Base-by-base conservation (phyloP, 2,113 vertebrate species). In the Alces alces region DNA sequence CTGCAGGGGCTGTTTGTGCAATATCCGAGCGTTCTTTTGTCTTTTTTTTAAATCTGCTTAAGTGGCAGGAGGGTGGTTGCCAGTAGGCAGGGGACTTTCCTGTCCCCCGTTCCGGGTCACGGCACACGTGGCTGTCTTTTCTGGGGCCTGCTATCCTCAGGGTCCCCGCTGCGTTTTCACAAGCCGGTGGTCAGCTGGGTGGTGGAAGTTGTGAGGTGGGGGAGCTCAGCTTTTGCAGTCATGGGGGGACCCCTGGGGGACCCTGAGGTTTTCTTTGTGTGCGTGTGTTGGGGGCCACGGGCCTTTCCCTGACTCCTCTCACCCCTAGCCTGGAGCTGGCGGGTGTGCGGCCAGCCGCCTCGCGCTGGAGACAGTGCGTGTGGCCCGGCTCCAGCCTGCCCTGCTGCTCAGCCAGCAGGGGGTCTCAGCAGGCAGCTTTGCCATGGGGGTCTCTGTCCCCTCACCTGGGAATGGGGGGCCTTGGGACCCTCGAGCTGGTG, bases 401-500 rank as follows among this genome's bases (percentile, higher is more conserved):
- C 16, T 2, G 43, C 12, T 39, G 0, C 14, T 58, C 11, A 11
- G 21, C 36, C 2, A 5, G 8, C 2, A 0, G 0, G 4, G 39
- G 14, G 27, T 8, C 57, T 82, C 1, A 0, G 43, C 60, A 13
- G 2, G 16, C 28, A 1, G 0, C 82, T 52, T 54, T 7, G 14
- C 17, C 7, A 10, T 39, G 7, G 16, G 66, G 21, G 19, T 23
- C n/a, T 66, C 6, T 2, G 16, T 36, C 58, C 66, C 57, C 54
- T 76, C 60, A 10, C 47, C 36, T 57, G 50, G 78, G 61, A 27
- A 2, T 23, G 27, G 84, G 9, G 16, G 17, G 25, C 64, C 57
- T 54, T 5, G 8, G 19, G 10, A 58, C 57, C 13, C 5, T 9
- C 0, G 36, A 70, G 70, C 19, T 1, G 14, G 19, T 5, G 0